A percentile compares a stretch with the other conserved stretches of the same genome.
phyloP scores from a whole-genome alignment of 2,113 vertebrate genomes.

The Ancistrus triradiatus region DNA sequence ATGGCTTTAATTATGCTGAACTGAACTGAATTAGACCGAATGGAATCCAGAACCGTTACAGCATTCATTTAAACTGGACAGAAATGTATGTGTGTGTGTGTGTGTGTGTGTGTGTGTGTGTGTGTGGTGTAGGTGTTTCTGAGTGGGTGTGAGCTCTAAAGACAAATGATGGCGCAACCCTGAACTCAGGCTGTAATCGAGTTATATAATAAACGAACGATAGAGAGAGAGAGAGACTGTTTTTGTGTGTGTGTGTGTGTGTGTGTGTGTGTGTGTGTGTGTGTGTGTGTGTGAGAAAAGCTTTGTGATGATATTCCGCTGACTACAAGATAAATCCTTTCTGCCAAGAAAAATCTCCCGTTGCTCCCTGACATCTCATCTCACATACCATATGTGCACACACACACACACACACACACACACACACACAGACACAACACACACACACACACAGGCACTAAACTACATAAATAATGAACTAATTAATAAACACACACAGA shows the following conservation, averaged over 20 bases:
- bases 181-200: conserved; percentile 24
- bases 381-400: neutral
- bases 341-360: conserved; percentile 15
- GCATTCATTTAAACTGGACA: conserved; percentile 2
- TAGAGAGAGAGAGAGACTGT: neutral
- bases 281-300: too few species aligned
- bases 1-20: too few species aligned
- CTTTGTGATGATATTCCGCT: neutral
- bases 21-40: too few species aligned
- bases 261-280: too few species aligned
- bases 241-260: too few species aligned
- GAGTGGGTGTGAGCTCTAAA: conserved; percentile 27
- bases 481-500: too few species aligned
- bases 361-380: neutral
- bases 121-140: conserved; percentile 37
- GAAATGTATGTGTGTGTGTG: neutral
- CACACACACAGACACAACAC: too few species aligned
- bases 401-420: too few species aligned
- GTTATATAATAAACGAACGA: conserved; percentile 29
- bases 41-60: conserved; percentile 1
- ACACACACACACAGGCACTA: too few species aligned
- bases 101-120: neutral
- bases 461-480: too few species aligned
- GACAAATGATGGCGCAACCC: conserved; percentile 31
- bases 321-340: neutral